These are phyloP conservation scores for Istiophorus platypterus DNA, from an alignment of 2,113 vertebrate genomes.

Conservation along the genomic window DNA sequence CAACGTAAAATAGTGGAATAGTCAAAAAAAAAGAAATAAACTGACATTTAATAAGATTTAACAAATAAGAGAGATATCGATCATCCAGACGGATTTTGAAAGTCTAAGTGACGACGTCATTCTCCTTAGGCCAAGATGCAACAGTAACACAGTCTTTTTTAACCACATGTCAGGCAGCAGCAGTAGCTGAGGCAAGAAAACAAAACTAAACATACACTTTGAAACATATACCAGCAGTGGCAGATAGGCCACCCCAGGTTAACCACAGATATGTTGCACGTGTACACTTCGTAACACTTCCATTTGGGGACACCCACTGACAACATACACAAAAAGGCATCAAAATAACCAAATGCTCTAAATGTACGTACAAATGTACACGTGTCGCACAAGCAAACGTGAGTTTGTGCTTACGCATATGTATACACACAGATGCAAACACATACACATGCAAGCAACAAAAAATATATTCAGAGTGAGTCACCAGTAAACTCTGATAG, in stretches of 20 bases:
- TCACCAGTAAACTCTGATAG: slow-evolving; percentile 57
- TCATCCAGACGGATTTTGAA: background rate
- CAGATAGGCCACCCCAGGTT: slow-evolving; percentile 61
- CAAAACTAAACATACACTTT: slow-evolving; percentile 63
- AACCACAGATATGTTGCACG: slow-evolving; percentile 64
- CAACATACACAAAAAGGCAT: slow-evolving; percentile 44
- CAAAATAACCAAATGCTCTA: slow-evolving; percentile 43
- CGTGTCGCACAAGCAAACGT: slow-evolving; percentile 24
- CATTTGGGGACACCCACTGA: slow-evolving; percentile 44
- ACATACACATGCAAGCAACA: slow-evolving; percentile 1
- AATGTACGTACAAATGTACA: slow-evolving; percentile 41
- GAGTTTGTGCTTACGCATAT: slow-evolving; percentile 18
- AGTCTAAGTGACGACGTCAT: background rate
- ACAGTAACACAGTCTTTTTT: slow-evolving; percentile 39
- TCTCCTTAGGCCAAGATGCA: slow-evolving; percentile 31
- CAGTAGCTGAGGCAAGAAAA: slow-evolving; percentile 56
- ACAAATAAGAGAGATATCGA: background rate
- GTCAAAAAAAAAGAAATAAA: background rate
- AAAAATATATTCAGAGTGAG: slow-evolving; percentile 45
- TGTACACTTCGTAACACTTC: slow-evolving; percentile 27
- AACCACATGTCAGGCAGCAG: slow-evolving; percentile 34
- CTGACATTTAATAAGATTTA: background rate
- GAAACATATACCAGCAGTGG: slow-evolving; percentile 55
- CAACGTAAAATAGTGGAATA: background rate
- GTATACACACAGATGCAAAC: slow-evolving; percentile 24